phyloP scores from a whole-genome alignment of 2,888 invertebrate genomes.

The Temnothorax unifasciatus region DNA sequence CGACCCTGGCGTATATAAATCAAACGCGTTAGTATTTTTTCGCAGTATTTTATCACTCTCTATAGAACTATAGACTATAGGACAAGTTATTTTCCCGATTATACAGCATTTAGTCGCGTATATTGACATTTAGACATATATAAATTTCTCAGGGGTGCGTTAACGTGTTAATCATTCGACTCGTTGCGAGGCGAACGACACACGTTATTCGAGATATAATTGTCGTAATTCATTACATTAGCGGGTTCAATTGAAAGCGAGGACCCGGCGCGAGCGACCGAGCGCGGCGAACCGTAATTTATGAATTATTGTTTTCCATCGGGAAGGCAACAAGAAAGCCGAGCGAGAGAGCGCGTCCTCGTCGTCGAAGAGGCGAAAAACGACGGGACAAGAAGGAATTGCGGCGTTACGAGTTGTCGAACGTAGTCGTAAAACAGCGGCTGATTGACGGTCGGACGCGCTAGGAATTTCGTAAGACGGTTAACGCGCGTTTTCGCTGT shows the following conservation, averaged over 20 bases:
- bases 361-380: conserved; percentile 47
- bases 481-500: conserved; percentile 51
- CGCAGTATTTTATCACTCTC: too few relatives aligned
- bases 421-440: conserved; percentile 61
- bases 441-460: conserved; percentile 64
- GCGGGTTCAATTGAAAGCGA: conserved; percentile 45
- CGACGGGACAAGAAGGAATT: conserved; percentile 47
- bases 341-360: conserved; percentile 32
- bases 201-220: conserved; percentile 41
- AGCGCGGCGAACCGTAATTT: conserved; percentile 39
- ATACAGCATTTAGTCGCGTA: neutral
- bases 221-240: conserved; percentile 50
- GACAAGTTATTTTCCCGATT: conserved; percentile 3
- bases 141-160: neutral
- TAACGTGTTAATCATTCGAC: conserved; percentile 11
- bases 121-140: conserved; percentile 7
- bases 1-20: conserved; percentile 5
- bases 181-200: conserved; percentile 3
- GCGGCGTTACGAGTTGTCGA: conserved; percentile 56
- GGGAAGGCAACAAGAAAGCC: conserved; percentile 14
- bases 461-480: conserved; percentile 66
- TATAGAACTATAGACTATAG: neutral
- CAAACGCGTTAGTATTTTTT: conserved; percentile 7
- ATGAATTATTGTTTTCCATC: conserved; percentile 64
- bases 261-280: neutral